phyloP scores from a whole-genome alignment of 2,888 invertebrate species.

The Slavum lentiscoides region DNA sequence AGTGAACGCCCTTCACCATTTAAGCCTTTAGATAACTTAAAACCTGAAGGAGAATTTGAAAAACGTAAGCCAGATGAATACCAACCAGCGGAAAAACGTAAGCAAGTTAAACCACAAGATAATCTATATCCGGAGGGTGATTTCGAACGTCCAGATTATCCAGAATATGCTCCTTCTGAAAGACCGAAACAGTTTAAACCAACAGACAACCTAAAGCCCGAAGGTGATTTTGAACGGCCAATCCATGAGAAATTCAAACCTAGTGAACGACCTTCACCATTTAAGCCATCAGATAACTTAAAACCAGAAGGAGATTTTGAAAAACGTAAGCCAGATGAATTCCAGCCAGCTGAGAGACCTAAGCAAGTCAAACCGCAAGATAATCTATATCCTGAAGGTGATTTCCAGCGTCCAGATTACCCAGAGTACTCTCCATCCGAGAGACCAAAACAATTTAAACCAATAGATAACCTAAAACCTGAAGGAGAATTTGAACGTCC shows the following conservation, averaged over 20 bases:
- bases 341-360: constrained; percentile 63
- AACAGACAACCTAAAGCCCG: constrained; percentile 66
- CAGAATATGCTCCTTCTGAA: constrained; percentile 59
- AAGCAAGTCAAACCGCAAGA: constrained; percentile 57
- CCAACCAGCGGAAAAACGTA: constrained; percentile 59
- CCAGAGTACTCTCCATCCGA: constrained; percentile 62
- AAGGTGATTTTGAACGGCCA: constrained; percentile 60
- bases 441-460: constrained; percentile 60
- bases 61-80: too few relatives aligned
- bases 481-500: constrained; percentile 60
- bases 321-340: constrained; percentile 61
- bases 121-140: constrained; percentile 60
- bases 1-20: too few relatives aligned
- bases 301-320: constrained; percentile 66
- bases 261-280: constrained; percentile 60
- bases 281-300: constrained; percentile 65
- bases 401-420: constrained; percentile 63
- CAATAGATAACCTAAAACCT: constrained; percentile 64
- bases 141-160: constrained; percentile 59
- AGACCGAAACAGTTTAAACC: constrained; percentile 64
- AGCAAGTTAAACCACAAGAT: constrained; percentile 59
- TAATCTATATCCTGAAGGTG: constrained; percentile 66
- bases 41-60: too few relatives aligned
- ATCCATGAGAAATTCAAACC: constrained; percentile 59
- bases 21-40: too few relatives aligned